A percentile compares a stretch with the other conserved stretches of the same genome.
These are phyloP conservation scores for Phortica variegata DNA, from an alignment of 1,140 invertebrate genomes.

Conservation along the genomic window DNA sequence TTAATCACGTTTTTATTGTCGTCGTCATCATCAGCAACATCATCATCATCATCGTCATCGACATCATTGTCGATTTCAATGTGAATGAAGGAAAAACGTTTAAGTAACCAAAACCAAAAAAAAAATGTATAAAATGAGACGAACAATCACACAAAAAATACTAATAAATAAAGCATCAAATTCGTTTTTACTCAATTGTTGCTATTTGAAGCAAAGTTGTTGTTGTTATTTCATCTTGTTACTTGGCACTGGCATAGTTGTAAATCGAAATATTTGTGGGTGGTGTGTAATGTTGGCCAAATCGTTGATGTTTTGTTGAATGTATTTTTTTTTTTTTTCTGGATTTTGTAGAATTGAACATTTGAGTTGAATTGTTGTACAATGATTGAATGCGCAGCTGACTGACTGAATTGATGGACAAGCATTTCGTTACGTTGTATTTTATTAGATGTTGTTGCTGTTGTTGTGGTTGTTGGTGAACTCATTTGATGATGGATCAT, in stretches of 20 bases:
- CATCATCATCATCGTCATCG: slow-evolving; percentile 29
- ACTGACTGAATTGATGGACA: slow-evolving; percentile 26
- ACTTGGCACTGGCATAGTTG: no score
- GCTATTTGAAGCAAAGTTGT: slow-evolving; percentile 15
- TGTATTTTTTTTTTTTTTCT: no score
- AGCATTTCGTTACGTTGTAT: slow-evolving; percentile 1
- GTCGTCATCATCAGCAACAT: no score
- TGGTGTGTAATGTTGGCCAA: slow-evolving; percentile 26
- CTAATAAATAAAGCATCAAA: slow-evolving; percentile 43
- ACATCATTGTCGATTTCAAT: slow-evolving; percentile 20
- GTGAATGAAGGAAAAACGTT: slow-evolving; percentile 34
- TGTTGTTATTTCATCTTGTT: slow-evolving; percentile 33
- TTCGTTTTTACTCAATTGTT: slow-evolving; percentile 42
- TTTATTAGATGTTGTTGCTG: no score
- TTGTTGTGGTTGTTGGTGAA: no score
- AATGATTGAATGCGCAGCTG: slow-evolving; percentile 37
- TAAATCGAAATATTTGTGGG: slow-evolving; percentile 27
- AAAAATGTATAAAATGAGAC: not conserved
- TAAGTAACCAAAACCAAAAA: slow-evolving; percentile 21
- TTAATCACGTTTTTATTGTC: slow-evolving; percentile 52
- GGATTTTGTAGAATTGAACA: no score
- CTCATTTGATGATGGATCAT: slow-evolving; percentile 40
- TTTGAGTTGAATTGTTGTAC: slow-evolving; percentile 13
- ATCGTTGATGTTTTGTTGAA: no score
- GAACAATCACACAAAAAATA: slow-evolving; percentile 35